phyloP scores from a whole-genome alignment of 2,113 vertebrate genomes.

The Neomonachus schauinslandi region DNA sequence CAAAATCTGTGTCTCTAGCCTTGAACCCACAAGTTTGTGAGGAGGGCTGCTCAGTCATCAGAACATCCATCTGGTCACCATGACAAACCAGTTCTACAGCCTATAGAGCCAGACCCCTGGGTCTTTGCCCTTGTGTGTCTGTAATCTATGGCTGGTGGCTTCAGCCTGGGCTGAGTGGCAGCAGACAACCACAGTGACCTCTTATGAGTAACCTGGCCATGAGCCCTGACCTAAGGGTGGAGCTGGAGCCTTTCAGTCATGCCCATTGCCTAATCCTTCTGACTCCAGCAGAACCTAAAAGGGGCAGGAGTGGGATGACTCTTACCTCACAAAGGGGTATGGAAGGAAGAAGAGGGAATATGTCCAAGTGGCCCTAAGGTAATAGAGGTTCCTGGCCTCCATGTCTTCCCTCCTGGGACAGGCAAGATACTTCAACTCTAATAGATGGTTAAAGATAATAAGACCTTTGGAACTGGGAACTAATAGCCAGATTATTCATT shows the following conservation, averaged over 20 bases:
- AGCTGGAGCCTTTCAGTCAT: slow-evolving; percentile 48
- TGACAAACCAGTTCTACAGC: background rate
- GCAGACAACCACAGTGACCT: slow-evolving; percentile 63
- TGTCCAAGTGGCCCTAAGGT: slow-evolving; percentile 18
- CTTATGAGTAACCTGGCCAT: slow-evolving; percentile 60
- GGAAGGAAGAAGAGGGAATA: slow-evolving; percentile 32
- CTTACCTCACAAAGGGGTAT: slow-evolving; percentile 42
- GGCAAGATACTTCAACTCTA: background rate
- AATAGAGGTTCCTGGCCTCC: background rate
- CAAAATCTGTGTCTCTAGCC: background rate
- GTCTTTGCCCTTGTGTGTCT: background rate
- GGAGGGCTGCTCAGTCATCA: background rate
- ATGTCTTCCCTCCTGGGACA: background rate
- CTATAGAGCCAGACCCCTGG: background rate
- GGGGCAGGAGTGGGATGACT: slow-evolving; percentile 48
- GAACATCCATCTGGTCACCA: background rate
- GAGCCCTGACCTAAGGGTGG: slow-evolving; percentile 69
- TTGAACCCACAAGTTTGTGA: background rate
- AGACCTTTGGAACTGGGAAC: background rate
- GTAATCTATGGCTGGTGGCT: background rate
- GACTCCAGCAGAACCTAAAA: slow-evolving; percentile 58
- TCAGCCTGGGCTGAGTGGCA: background rate
- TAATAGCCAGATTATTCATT: background rate
- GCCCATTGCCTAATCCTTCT: slow-evolving; percentile 69
- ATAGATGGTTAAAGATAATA: background rate